Evolutionary conservation across 2,888 invertebrate species (phyloP).

Genomic region (Nomada flava): DNA sequence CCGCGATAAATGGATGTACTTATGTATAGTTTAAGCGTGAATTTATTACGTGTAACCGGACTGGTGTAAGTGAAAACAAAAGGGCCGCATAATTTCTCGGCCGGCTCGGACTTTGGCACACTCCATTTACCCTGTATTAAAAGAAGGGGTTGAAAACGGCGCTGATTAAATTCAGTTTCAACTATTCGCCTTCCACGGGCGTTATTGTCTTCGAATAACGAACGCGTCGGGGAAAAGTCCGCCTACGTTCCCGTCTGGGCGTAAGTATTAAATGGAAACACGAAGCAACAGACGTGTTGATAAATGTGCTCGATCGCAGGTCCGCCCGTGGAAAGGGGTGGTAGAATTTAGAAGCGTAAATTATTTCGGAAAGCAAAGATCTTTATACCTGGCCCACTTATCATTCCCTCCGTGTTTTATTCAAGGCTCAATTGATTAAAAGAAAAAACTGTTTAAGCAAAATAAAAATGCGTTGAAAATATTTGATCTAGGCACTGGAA

Average conservation of each 20-base stretch:
- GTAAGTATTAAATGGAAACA: constrained; percentile 4
- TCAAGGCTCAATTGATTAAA: no score
- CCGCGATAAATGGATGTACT: constrained; percentile 49
- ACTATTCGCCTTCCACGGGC: neutral
- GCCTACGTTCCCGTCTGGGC: neutral
- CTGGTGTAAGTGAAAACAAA: constrained; percentile 54
- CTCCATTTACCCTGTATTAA: constrained; percentile 40
- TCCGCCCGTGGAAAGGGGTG: no score
- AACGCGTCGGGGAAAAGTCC: constrained; percentile 9
- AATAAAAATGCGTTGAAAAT: no score
- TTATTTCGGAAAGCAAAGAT: neutral
- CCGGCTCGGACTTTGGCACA: constrained; percentile 13
- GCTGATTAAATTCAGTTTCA: constrained; percentile 45
- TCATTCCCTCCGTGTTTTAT: no score
- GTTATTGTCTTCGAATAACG: constrained; percentile 52
- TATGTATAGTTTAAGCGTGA: constrained; percentile 48
- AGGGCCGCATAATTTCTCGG: constrained; percentile 49
- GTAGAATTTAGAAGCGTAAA: neutral
- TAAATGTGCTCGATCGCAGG: neutral
- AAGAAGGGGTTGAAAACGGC: neutral
- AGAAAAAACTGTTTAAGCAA: no score
- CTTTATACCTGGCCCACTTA: no score
- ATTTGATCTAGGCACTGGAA: no score
- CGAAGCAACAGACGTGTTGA: neutral
- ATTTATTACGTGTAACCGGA: constrained; percentile 45